Percentiles rank a stretch among this genome's conserved stretches.
phyloP scores from a whole-genome alignment of 2,797 vertebrate genomes.

The Peromyscus melanophrys region DNA sequence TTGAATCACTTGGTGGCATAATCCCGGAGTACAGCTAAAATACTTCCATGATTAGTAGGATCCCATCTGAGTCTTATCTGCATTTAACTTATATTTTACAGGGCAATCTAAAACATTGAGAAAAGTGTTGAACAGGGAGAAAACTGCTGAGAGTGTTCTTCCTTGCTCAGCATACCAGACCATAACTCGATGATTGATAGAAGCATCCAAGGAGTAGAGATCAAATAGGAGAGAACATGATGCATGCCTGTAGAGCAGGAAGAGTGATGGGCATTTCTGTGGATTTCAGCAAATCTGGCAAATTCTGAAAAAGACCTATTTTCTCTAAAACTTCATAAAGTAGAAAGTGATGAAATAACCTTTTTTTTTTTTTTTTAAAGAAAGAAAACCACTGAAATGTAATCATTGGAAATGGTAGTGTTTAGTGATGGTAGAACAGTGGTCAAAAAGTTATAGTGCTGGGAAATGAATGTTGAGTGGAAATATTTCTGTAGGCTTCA shows the following conservation, averaged over 20 bases:
- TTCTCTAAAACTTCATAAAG: conserved; percentile 54
- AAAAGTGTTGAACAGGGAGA: background rate
- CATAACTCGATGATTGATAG: background rate
- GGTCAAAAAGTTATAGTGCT: background rate
- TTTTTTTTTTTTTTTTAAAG: background rate
- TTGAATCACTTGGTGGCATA: conserved; percentile 65
- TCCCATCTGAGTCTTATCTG: background rate
- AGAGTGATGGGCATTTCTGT: conserved; percentile 2
- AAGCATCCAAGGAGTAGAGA: conserved; percentile 20
- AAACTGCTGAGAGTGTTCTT: conserved; percentile 5
- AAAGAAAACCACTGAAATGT: background rate
- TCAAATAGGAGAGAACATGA: background rate
- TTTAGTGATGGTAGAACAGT: background rate
- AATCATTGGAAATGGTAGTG: conserved; percentile 41
- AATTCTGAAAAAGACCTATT: conserved; percentile 20
- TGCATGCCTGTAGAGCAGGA: background rate
- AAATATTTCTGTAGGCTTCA: conserved; percentile 11
- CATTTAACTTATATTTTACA: conserved; percentile 44
- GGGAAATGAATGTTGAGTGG: background rate
- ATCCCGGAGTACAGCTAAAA: conserved; percentile 46
- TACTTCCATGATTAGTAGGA: background rate
- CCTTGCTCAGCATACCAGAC: background rate
- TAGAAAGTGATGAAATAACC: conserved; percentile 31
- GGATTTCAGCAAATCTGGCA: conserved; percentile 58
- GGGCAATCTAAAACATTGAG: background rate